Conservation (phyloP, 2,797 vertebrate genomes). For the Bovichtus variegatus region DNA sequence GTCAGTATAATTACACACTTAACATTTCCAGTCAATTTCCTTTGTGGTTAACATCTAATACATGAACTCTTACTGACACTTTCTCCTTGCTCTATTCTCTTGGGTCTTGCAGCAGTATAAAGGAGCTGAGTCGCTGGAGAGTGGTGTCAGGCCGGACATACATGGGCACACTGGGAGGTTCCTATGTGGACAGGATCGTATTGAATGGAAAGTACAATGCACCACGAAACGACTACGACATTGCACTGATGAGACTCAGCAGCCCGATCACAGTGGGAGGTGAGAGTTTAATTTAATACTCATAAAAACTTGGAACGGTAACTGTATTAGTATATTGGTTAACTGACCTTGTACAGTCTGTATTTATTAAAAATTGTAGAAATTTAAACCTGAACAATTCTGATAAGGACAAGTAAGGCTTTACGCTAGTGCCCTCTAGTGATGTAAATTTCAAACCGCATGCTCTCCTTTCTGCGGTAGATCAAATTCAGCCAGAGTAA, state of each 20-base stretch:
- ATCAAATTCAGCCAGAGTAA: not conserved
- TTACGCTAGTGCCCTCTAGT: constrained; percentile 57
- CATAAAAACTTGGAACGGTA: not conserved
- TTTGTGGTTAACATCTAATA: constrained; percentile 23
- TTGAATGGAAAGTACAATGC: constrained; percentile 64
- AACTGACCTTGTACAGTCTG: not conserved
- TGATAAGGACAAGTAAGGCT: not conserved
- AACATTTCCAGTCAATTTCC: constrained; percentile 53
- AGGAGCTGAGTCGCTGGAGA: constrained; percentile 84
- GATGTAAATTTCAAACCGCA: constrained; percentile 28
- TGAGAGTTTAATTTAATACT: constrained; percentile 55
- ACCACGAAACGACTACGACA: constrained; percentile 85
- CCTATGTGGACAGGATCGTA: constrained; percentile 88
- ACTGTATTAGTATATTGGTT: not conserved
- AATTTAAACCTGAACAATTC: not conserved
- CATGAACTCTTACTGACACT: constrained; percentile 23
- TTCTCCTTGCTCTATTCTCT: not conserved
- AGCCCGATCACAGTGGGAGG: constrained; percentile 85
- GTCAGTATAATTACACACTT: constrained; percentile 83
- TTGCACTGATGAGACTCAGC: constrained; percentile 90
- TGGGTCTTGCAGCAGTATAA: constrained; percentile 60
- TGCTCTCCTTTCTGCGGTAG: not conserved
- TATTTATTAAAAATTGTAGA: not conserved
- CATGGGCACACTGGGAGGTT: constrained; percentile 69
- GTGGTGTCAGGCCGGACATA: constrained; percentile 84